These are phyloP conservation scores for Neodon shergylaensis DNA, from an alignment of 2,113 vertebrate species.

Conservation along the genomic window DNA sequence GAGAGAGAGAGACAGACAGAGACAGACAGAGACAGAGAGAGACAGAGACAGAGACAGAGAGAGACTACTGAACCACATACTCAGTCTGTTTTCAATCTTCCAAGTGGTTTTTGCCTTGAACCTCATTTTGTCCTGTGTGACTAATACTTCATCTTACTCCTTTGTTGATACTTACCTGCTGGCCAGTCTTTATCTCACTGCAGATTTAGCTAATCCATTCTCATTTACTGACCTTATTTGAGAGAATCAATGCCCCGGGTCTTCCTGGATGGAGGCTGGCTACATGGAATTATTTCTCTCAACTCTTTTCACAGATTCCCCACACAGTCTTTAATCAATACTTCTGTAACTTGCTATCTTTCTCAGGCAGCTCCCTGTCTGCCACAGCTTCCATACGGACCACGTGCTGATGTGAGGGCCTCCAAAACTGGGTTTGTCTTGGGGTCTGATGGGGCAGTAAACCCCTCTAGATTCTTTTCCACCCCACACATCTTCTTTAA, in stretches of 20 bases:
- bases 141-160: neutral
- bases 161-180: neutral
- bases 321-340: conserved; percentile 35
- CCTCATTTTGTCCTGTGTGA: neutral
- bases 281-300: neutral
- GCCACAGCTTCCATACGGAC: neutral
- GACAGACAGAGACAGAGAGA: neutral
- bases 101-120: neutral
- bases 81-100: neutral
- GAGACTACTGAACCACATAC: neutral
- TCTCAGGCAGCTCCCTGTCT: neutral
- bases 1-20: neutral
- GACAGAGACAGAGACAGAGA: neutral
- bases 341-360: neutral
- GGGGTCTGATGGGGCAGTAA: neutral
- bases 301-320: neutral
- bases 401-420: neutral
- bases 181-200: conserved; percentile 1
- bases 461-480: neutral
- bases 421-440: neutral
- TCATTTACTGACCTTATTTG: conserved; percentile 45
- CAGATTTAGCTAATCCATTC: conserved; percentile 21
- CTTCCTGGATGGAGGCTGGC: neutral
- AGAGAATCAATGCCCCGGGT: neutral
- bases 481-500: neutral